Evolutionary conservation across 2,888 invertebrate genomes (phyloP), one percentile per base, ranked within the genome.

Genomic region (Drosophila hawaiiensis): DNA sequence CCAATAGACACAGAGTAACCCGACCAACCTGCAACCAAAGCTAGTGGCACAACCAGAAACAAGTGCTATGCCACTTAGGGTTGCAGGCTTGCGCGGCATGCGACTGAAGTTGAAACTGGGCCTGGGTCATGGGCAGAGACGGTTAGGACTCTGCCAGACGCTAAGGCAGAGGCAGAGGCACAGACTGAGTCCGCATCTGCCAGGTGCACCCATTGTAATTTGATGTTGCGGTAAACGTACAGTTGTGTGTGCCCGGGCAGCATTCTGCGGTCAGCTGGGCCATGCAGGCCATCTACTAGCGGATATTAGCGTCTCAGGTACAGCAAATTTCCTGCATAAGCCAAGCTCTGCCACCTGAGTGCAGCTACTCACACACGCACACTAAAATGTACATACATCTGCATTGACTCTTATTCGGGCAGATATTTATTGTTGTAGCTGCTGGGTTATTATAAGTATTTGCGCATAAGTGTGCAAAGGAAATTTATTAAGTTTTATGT

Each of bases 401-500:
- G 28, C n/a, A 76, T 66, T 63, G 56, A 12, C 19, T 58, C 43
- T 16, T 41, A 68, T 72, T 79, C 66, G 65, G 54, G 67, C 58
- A 76, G 73, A 80, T 78, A 80, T 78, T 78, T 76, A 78, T 78
- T 67, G 66, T 53, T 64, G 66, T 41, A 62, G 68, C 68, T 67
- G 64, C 73, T 64, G 39, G 67, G 47, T 78, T 84, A 87, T 87
- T 73, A 88, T 85, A 56, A 39, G 1, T 56, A 80, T 82, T 83
- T 80, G 83, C 80, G 82, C 85, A 88, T 73, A 85, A 86, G 84
- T 88, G 81, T 89, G 75, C 82, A 76, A 71, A 52, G 80, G 33
- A 75, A 85, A 86, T 84, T 84, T 86, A 89, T 89, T 86, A 84
- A 83, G 79, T 89, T 77, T 81, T 70, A 72, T 85, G 75, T 75